phyloP scores from a whole-genome alignment of 2,113 vertebrate species.

The Prietella phreatophila region DNA sequence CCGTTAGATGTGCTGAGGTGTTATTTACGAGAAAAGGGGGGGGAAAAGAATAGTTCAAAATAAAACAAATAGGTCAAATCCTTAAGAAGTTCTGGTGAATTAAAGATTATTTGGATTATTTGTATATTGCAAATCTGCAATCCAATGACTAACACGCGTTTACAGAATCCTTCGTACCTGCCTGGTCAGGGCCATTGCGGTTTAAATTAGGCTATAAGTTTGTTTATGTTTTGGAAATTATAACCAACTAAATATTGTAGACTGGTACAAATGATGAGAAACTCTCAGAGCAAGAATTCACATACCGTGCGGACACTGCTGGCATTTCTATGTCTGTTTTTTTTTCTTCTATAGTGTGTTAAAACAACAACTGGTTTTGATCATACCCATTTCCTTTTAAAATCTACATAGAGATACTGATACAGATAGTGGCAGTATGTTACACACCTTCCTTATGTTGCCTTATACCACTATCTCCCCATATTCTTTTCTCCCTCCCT shows the following conservation, averaged over 20 bases:
- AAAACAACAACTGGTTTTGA: not conserved
- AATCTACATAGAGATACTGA: not conserved
- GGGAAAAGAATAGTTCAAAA: not conserved
- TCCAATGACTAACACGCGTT: not conserved
- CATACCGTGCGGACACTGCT: not conserved
- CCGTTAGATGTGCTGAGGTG: slow-evolving; percentile 70
- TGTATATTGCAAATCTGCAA: not conserved
- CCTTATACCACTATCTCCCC: slow-evolving; percentile 30
- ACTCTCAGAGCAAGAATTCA: not conserved
- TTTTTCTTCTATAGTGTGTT: not conserved
- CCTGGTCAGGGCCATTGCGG: not conserved
- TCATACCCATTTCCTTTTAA: not conserved
- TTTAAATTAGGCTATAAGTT: not conserved
- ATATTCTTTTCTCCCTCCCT: slow-evolving; percentile 1
- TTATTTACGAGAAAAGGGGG: slow-evolving; percentile 39
- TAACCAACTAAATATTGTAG: not conserved
- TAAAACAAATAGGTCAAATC: not conserved
- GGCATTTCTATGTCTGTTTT: not conserved
- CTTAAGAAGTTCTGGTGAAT: not conserved
- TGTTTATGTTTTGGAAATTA: not conserved
- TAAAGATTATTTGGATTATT: not conserved
- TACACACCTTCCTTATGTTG: not conserved
- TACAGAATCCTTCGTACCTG: not conserved
- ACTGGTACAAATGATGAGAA: not conserved
- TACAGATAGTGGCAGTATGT: not conserved